Base-by-base conservation (phyloP, 2,797 vertebrate genomes). In the Periparus ater region DNA sequence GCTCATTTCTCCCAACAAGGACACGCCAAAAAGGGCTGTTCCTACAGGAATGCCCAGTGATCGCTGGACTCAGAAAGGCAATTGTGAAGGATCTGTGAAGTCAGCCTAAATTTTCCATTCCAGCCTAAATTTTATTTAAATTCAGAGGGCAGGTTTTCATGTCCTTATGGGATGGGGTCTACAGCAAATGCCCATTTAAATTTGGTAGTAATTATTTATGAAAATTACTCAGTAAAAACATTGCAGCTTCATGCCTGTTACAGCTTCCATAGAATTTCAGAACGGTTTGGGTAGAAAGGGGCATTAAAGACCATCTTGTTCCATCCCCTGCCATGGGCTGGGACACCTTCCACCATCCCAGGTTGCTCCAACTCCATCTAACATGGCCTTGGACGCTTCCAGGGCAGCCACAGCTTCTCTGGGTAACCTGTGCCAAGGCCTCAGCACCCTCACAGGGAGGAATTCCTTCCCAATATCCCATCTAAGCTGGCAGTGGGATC, bases 391-490 rank as follows among this genome's bases (percentile, higher is more conserved):
- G 32, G 1, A n/a, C 44, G 51, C 13, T 55, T 2, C 13, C 42
- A 75, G 19, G 18, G 7, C 48, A 75, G 55, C 26, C 48, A 75
- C 77, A 62, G 26, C 36, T 89, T 2, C 42, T 20, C 27, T 54
- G 47, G 25, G 1, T 3, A 88, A 0, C 29, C 40, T 62, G 6
- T 27, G 30, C 30, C 48, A 68, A 19, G 10, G 4, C 8, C 34
- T 68, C 4, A 0, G 0, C 34, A 54, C 2, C 10, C 22, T 26
- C 34, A 34, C 2, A 51, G 9, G 0, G 0, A 58, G 1, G 2
- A 29, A 58, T 27, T 81, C 0, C 21, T 66, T 34, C 40, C 2
- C 22, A 42, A 14, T 42, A 3, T 23, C 22, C 34, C 15, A 47
- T 7, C 38, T 40, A 40, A 40, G 38, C 38, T 40, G 38, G 38